Percentiles rank a stretch among this genome's conserved stretches.
phyloP scores from a whole-genome alignment of 2,113 vertebrate genomes.

The Willisornis vidua region DNA sequence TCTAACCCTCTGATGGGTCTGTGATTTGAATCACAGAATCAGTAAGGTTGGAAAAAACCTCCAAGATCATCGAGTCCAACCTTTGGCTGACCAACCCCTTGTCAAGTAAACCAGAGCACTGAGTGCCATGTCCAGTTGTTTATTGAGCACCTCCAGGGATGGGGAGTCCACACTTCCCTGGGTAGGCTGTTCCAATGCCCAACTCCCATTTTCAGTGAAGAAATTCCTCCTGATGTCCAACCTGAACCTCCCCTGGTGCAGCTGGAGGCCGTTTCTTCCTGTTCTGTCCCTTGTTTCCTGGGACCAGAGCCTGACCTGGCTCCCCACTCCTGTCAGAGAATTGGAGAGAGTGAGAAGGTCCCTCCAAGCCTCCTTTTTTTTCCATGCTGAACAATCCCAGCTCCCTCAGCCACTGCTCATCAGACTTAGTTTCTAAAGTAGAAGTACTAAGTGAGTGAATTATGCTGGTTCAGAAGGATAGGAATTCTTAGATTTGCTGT shows the following conservation, averaged over 20 bases:
- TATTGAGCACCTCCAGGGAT: neutral
- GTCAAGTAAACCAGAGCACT: neutral
- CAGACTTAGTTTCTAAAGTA: neutral
- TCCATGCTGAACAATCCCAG: neutral
- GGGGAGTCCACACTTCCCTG: neutral
- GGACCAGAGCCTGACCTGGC: neutral
- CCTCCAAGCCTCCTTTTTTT: neutral
- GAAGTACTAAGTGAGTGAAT: neutral
- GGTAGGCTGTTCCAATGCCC: neutral
- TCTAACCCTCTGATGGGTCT: neutral
- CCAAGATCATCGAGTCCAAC: neutral
- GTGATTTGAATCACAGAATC: rapidly evolving
- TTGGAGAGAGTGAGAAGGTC: neutral
- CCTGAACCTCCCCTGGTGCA: neutral
- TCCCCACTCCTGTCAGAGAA: neutral
- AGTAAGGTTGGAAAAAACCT: neutral
- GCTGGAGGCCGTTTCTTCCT: neutral
- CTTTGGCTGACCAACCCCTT: neutral
- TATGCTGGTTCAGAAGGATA: neutral
- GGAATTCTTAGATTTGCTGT: neutral
- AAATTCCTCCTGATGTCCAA: neutral
- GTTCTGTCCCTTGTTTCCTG: neutral
- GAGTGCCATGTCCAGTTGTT: rapidly evolving
- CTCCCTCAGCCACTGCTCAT: neutral
- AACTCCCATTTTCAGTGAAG: neutral